phyloP scores from a whole-genome alignment of 2,113 vertebrate genomes.

The Euleptes europaea region DNA sequence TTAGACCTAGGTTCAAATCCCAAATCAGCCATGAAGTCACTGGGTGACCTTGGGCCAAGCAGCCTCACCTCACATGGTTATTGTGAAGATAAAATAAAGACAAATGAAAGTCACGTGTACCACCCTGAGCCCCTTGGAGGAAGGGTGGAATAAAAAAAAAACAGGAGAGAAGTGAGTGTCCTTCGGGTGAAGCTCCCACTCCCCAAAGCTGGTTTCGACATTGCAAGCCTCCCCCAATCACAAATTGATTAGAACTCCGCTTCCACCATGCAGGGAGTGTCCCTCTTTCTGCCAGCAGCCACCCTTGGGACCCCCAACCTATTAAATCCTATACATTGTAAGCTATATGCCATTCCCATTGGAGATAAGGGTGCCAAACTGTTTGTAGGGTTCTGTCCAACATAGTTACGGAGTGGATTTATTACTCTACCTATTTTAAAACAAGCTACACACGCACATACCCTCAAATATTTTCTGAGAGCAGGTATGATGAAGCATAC shows the following conservation, averaged over 20 bases:
- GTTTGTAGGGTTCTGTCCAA: too few species aligned
- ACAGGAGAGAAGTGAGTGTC: too few species aligned
- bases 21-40: too few species aligned
- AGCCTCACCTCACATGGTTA: too few species aligned
- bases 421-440: slow-evolving; percentile 25
- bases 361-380: not conserved
- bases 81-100: too few species aligned
- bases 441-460: not conserved
- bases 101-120: too few species aligned
- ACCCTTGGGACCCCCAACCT: accelerated
- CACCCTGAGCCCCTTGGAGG: too few species aligned
- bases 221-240: not conserved
- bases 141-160: too few species aligned
- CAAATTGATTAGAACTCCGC: not conserved
- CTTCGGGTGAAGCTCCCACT: not conserved
- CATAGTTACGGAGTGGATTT: not conserved
- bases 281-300: not conserved
- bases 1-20: too few species aligned
- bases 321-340: accelerated
- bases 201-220: not conserved
- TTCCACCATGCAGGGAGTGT: not conserved
- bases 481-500: slow-evolving; percentile 69
- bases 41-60: too few species aligned
- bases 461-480: slow-evolving; percentile 44
- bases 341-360: not conserved